Conservation (phyloP, 2,113 vertebrate genomes). For the Semnornis frantzii region DNA sequence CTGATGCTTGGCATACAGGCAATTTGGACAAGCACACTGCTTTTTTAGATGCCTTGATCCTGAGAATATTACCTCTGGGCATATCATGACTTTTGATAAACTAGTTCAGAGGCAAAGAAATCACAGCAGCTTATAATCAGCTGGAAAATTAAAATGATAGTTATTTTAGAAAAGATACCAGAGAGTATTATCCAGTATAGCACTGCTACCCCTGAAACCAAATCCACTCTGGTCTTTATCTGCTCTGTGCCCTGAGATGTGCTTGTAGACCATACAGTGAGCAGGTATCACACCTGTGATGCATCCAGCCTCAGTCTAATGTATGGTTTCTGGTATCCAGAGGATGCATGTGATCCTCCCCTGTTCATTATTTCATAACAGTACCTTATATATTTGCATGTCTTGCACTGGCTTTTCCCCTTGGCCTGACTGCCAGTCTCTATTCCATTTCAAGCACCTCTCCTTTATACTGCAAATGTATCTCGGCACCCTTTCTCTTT, state of each 20-base stretch:
- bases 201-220: not conserved
- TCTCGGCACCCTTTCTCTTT: not conserved
- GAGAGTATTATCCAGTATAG: not conserved
- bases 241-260: not conserved
- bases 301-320: not conserved
- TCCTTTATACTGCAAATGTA: not conserved
- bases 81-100: not conserved
- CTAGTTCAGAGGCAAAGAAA: not conserved
- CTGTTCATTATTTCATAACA: not conserved
- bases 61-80: not conserved
- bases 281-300: not conserved
- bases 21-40: not conserved
- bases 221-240: rapidly evolving
- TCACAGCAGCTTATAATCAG: not conserved
- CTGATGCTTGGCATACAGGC: not conserved
- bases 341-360: not conserved
- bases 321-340: not conserved
- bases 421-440: not conserved
- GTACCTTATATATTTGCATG: rapidly evolving
- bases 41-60: not conserved
- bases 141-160: not conserved
- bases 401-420: not conserved
- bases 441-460: not conserved
- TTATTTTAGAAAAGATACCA: not conserved
- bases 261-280: not conserved